A percentile compares a stretch with the other conserved stretches of the same genome.
Conservation (phyloP, 1,140 invertebrate species). For the Temnothorax curvispinosus region DNA sequence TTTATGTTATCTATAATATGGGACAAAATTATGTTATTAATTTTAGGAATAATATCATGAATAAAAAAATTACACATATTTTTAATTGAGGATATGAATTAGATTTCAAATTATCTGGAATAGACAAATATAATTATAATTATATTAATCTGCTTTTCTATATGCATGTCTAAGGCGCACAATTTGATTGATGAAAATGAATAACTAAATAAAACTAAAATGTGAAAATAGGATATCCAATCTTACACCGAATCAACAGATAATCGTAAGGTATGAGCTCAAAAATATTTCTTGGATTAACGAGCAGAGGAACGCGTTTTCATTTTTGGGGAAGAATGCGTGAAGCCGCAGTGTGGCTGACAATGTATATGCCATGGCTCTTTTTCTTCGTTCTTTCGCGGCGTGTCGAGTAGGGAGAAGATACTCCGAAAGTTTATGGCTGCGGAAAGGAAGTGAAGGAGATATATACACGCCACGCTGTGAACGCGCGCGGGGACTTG, state of each 20-base stretch:
- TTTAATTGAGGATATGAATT: not conserved
- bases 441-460: slow-evolving; percentile 73
- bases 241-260: not conserved
- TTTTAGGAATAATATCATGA: not conserved
- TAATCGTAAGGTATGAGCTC: not conserved
- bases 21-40: not conserved
- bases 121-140: not conserved
- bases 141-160: not conserved
- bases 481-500: slow-evolving; percentile 45
- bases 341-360: slow-evolving; percentile 40
- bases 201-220: not conserved
- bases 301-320: not conserved
- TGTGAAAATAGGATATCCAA: not conserved
- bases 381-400: slow-evolving; percentile 52
- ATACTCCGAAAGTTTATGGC: slow-evolving; percentile 77
- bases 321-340: slow-evolving; percentile 24
- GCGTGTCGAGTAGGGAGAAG: slow-evolving; percentile 69
- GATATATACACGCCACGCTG: slow-evolving; percentile 63
- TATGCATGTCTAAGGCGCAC: not conserved
- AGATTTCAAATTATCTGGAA: not conserved
- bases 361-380: slow-evolving; percentile 32
- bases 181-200: not conserved
- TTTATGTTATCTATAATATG: not conserved
- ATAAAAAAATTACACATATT: not conserved
- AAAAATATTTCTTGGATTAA: not conserved